Base-by-base conservation (phyloP, 2,888 invertebrate genomes). In the Choreutis nemorana region DNA sequence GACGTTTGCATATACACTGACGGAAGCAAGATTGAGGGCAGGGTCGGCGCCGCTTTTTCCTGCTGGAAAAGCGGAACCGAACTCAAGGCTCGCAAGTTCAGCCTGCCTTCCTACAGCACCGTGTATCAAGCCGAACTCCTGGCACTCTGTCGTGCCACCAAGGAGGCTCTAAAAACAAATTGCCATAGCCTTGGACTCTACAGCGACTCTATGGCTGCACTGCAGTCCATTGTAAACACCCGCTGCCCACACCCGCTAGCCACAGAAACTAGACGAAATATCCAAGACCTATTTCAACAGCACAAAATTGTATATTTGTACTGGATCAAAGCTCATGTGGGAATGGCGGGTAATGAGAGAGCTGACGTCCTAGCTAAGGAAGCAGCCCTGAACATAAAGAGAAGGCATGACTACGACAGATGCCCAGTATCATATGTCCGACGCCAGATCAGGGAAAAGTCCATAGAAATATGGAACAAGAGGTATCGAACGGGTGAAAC, bases 271-370 rank as follows among this genome's bases (percentile, higher is more conserved):
- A 18, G 29, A 10, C 8, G n/a, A 5, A 22, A 15, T 4, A 11
- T 32, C 5, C 7, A 7, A 3, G 2, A 9, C 2, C 2, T 2
- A 3, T 12, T 20, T 12, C 3, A 22, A 3, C 6, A 18, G 20
- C 6, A 8, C 6, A 6, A 8, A 8, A 8, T 7, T 18, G 20
- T 26, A 3, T 15, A 9, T 2, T 14, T 35, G 7, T 32, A 21
- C 23, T 34, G 34, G 34, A 18, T 34, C 4, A 34, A 31, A n/a
- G 34, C 34, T 2, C 34, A 34, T 8, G 29, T 14, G 9, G 34
- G 31, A 8, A 9, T 31, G n/a, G 24, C 14, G 6, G 34, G 34
- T 2, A 34, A 34, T 21, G 31, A 34, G 14, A 23, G 34, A 9
- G 34, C 32, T 1, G 29, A 34, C 14, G 14, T 23, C 13, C 10